Evolutionary conservation across 2,888 invertebrate species (phyloP).

Genomic region (Acanthosepion pharaonis): DNA sequence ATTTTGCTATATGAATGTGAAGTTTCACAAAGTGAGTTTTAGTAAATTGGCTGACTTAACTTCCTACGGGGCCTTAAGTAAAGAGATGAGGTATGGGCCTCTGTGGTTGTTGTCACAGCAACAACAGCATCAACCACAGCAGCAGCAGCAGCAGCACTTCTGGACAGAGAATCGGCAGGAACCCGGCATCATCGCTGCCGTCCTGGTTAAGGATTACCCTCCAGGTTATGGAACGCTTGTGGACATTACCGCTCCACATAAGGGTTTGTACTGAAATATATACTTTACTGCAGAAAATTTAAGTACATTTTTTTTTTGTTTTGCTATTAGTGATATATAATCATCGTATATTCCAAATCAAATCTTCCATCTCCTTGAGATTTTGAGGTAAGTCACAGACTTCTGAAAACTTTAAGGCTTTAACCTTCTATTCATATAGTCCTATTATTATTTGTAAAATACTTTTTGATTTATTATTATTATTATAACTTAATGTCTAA

Average conservation of each 20-base stretch:
- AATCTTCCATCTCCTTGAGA: neutral
- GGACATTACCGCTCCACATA: conserved; percentile 37
- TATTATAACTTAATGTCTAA: neutral
- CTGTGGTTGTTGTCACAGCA: neutral
- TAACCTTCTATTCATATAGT: neutral
- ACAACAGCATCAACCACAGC: neutral
- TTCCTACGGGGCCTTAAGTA: neutral
- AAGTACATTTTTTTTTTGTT: neutral
- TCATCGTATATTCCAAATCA: neutral
- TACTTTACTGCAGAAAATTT: neutral
- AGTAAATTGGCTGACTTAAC: neutral
- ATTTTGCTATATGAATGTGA: neutral
- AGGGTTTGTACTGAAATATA: conserved; percentile 24
- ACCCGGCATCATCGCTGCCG: neutral
- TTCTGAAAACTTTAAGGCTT: neutral
- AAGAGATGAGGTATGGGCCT: neutral
- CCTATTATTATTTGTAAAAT: too few species aligned
- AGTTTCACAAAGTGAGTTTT: neutral
- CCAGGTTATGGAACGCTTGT: conserved; percentile 45
- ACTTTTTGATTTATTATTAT: neutral
- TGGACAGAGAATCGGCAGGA: conserved; percentile 24
- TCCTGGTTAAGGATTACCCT: conserved; percentile 42
- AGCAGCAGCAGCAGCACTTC: neutral
- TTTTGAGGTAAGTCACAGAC: neutral
- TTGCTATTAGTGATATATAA: neutral